These are phyloP conservation scores for Drosophila repleta DNA, from an alignment of 1,140 invertebrate genomes.

Conservation along the genomic window DNA sequence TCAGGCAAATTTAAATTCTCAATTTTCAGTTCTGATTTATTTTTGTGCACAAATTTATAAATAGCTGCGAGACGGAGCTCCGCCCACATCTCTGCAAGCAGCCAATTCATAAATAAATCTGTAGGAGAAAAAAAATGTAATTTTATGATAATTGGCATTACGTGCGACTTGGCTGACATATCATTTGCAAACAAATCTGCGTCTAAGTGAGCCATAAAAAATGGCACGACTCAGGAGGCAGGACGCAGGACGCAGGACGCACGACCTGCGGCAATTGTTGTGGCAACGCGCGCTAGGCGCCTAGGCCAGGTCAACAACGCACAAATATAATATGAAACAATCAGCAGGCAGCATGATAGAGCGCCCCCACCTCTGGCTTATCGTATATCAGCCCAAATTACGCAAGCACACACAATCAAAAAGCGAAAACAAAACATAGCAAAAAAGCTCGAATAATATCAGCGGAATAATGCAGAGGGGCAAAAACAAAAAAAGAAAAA, in stretches of 20 bases:
- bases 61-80: no score
- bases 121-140: constrained; percentile 51
- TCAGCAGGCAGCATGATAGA: constrained; percentile 52
- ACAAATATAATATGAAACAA: constrained; percentile 60
- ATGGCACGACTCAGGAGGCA: no score
- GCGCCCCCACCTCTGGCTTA: constrained; percentile 33
- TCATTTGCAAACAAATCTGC: constrained; percentile 70
- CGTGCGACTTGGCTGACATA: constrained; percentile 63
- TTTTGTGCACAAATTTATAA: not conserved
- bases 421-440: constrained; percentile 6
- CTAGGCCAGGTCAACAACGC: constrained; percentile 37
- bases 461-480: constrained; percentile 48
- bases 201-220: constrained; percentile 50
- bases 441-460: constrained; percentile 25
- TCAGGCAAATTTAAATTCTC: not conserved
- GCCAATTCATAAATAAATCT: constrained; percentile 44
- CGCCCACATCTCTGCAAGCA: no score
- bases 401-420: constrained; percentile 48
- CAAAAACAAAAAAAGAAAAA: constrained; percentile 63
- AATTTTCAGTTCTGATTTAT: constrained; percentile 3
- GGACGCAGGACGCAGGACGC: no score
- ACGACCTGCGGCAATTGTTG: constrained; percentile 30
- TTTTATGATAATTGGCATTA: constrained; percentile 76
- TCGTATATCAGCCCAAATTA: constrained; percentile 77
- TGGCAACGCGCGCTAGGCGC: constrained; percentile 16